Base-by-base conservation (phyloP, 2,888 invertebrate species). In the Adela reaumurella region DNA sequence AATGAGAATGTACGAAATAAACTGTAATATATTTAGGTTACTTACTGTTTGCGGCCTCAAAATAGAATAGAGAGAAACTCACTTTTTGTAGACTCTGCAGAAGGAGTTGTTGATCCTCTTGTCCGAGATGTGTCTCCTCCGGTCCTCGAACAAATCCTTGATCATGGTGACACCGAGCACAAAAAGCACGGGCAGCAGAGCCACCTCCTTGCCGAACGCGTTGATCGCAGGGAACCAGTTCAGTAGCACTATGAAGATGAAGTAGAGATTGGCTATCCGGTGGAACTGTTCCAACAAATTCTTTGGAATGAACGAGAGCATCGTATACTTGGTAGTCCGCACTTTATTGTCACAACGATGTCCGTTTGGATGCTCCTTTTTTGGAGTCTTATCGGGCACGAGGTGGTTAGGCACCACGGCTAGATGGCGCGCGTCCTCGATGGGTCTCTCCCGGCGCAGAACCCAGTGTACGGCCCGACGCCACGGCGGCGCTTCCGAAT, bases 241-340 rank as follows among this genome's bases (percentile, higher is more conserved):
- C 55, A 97, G 84, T 59, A 96, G 78, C 60, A 97, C 95, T 67
- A 98, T 96, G 67, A 96, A 93, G 64, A 97, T 90, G 76, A 98
- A 98, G 81, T 97, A 98, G 62, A 98, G 82, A 82, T 98, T 98
- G 54, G 97, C 97, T 64, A 96, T 93, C 53, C 97, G 87, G 74
- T 97, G 97, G 71, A 98, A 97, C 78, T 98, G 97, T 79, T 97
- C 97, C 70, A 97, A 85, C 53, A 98, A 81, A 76, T 97, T 97
- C 73, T 96, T 92, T 50, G 97, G 97, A 64, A 98, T 77, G 77
- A 98, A 98, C 58, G 94, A 95, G 56, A 96, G 79, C 51, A 94
- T 64, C 19, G 95, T 95, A 71, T 98, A 98, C 76, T 97, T 97
- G 48, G 95, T 95, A 69, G 96, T 96, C 68, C 93, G 85, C 64